Percentiles rank a stretch among this genome's conserved stretches.
Conservation (phyloP, 30 jellyfish, hydroid and myxozoan species). For the Nemopilema nomurai region DNA sequence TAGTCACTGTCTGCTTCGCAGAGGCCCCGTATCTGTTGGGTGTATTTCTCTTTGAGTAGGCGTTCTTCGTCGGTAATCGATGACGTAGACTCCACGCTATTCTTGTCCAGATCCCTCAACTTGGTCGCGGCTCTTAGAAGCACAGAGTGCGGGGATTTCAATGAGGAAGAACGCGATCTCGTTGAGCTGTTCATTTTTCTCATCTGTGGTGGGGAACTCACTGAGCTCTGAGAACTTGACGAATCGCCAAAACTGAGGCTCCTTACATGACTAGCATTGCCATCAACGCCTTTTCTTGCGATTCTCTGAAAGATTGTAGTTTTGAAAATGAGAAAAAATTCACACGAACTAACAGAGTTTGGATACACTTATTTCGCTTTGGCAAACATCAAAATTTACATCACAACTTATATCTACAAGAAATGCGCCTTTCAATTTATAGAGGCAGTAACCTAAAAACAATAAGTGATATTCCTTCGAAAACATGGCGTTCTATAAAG, state of each 20-base stretch:
- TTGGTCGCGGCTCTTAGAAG: slow-evolving; percentile 43
- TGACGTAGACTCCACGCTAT: slow-evolving; percentile 32
- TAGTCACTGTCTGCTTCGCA: slow-evolving; percentile 59
- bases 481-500: no score
- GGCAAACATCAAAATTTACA: no score
- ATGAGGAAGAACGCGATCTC: slow-evolving; percentile 46
- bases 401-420: no score
- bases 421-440: no score
- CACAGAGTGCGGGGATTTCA: slow-evolving; percentile 63
- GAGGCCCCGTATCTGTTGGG: slow-evolving; percentile 49
- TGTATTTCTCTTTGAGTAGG: slow-evolving; percentile 42
- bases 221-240: slow-evolving; percentile 27
- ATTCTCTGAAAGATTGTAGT: slow-evolving; percentile 19
- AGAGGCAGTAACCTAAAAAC: no score
- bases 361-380: no score
- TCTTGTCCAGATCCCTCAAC: slow-evolving; percentile 41
- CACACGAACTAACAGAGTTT: background rate
- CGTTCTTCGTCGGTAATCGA: slow-evolving; percentile 55
- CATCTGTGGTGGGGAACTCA: slow-evolving; percentile 34
- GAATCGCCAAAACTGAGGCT: slow-evolving; percentile 29
- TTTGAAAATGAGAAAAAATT: background rate
- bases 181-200: slow-evolving; percentile 44
- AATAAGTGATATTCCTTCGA: no score
- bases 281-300: slow-evolving; percentile 11
- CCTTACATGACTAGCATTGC: background rate